Percentiles rank a stretch among this genome's conserved stretches.
phyloP scores from a whole-genome alignment of 2,888 invertebrate species.

The Dexiosoma caninum region DNA sequence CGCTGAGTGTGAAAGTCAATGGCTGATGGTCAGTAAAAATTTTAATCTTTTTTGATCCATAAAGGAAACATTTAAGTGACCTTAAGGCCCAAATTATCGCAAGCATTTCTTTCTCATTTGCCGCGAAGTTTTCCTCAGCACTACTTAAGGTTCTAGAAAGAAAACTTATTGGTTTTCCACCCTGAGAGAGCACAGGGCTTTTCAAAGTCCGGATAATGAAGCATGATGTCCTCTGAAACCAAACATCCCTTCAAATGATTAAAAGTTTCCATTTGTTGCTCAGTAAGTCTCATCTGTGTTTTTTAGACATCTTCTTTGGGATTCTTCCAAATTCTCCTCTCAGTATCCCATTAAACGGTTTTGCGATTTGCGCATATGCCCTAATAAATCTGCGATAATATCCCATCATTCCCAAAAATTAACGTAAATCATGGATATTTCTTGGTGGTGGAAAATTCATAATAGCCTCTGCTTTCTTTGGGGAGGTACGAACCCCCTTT shows the following conservation, averaged over 20 bases:
- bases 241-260: too few species aligned
- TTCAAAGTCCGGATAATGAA: not conserved
- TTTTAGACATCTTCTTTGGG: constrained; percentile 41
- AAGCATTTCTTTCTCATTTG: constrained; percentile 50
- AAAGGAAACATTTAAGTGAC: not conserved
- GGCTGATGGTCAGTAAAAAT: too few species aligned
- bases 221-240: not conserved
- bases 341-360: constrained; percentile 56
- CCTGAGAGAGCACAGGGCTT: constrained; percentile 8
- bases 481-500: too few species aligned
- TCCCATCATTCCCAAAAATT: constrained; percentile 54
- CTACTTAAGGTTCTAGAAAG: constrained; percentile 28
- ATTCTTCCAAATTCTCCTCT: constrained; percentile 45
- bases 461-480: constrained; percentile 30
- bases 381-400: constrained; percentile 57
- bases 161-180: constrained; percentile 25
- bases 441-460: constrained; percentile 44
- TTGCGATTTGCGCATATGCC: constrained; percentile 54
- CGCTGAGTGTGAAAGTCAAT: too few species aligned
- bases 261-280: too few species aligned
- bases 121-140: too few species aligned
- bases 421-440: constrained; percentile 52
- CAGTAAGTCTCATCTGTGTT: not conserved
- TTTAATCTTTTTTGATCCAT: too few species aligned
- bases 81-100: constrained; percentile 26